Evolutionary conservation across 2,113 vertebrate species (phyloP).

Genomic region (Onychostruthus taczanowskii): DNA sequence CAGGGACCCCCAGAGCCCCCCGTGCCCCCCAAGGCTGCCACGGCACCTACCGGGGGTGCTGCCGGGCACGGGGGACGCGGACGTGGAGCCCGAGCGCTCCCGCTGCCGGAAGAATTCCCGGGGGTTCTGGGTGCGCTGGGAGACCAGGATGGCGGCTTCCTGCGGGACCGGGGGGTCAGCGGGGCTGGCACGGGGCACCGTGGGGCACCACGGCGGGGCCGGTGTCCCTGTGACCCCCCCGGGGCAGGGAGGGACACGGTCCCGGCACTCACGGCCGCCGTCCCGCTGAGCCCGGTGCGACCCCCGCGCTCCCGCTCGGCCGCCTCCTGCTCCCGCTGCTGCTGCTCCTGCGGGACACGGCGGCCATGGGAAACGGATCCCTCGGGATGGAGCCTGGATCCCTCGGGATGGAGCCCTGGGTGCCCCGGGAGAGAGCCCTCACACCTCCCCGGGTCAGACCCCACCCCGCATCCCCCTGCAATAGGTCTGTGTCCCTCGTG

Average conservation of each 20-base stretch:
- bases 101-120: slow-evolving; percentile 83
- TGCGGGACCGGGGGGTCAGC: neutral
- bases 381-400: neutral
- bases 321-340: slow-evolving; percentile 67
- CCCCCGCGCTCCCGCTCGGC: slow-evolving; percentile 73
- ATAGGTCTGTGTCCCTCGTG: neutral
- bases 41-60: slow-evolving; percentile 1
- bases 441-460: neutral
- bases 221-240: neutral
- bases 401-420: neutral
- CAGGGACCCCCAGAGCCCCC: neutral
- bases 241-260: neutral
- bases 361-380: neutral
- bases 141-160: slow-evolving; percentile 82
- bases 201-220: neutral
- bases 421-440: neutral
- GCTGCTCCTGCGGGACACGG: neutral
- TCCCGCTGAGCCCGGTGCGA: slow-evolving; percentile 80
- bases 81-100: slow-evolving; percentile 70
- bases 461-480: neutral
- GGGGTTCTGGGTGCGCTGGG: slow-evolving; percentile 79
- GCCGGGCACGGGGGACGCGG: slow-evolving; percentile 40
- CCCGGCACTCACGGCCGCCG: slow-evolving; percentile 77
- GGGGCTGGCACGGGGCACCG: neutral
- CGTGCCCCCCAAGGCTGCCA: accelerated